phyloP scores from a whole-genome alignment of 2,888 invertebrate genomes.

The Sminthurides aquaticus region DNA sequence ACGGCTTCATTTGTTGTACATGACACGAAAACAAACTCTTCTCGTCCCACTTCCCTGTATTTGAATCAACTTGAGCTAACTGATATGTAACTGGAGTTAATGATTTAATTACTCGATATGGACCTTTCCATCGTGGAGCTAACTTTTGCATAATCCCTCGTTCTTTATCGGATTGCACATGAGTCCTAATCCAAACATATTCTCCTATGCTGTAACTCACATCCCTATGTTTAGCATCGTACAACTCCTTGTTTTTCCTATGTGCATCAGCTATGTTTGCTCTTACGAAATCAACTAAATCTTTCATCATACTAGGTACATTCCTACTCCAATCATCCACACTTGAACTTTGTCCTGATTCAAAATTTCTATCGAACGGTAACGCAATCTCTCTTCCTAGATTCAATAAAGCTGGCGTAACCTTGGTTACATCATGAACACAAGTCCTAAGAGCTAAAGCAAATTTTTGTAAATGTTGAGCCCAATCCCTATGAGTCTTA shows the following conservation, averaged over 20 bases:
- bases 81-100: constrained; percentile 4
- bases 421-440: background rate
- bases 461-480: background rate
- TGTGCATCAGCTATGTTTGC: background rate
- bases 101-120: background rate
- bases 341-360: background rate
- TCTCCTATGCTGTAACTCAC: background rate
- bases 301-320: background rate
- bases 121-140: background rate
- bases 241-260: background rate
- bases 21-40: background rate
- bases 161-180: background rate
- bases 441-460: background rate
- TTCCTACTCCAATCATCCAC: background rate
- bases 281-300: background rate
- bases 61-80: background rate
- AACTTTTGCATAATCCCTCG: background rate
- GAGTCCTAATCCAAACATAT: background rate
- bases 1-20: background rate
- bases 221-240: background rate
- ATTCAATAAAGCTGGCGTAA: constrained; percentile 7
- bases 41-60: background rate
- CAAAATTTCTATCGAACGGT: constrained; percentile 6
- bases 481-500: background rate
- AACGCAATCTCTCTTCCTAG: constrained; percentile 7